These are phyloP conservation scores for Pterocles orientalis DNA, from an alignment of 2,113 vertebrate genomes.

Conservation along the genomic window DNA sequence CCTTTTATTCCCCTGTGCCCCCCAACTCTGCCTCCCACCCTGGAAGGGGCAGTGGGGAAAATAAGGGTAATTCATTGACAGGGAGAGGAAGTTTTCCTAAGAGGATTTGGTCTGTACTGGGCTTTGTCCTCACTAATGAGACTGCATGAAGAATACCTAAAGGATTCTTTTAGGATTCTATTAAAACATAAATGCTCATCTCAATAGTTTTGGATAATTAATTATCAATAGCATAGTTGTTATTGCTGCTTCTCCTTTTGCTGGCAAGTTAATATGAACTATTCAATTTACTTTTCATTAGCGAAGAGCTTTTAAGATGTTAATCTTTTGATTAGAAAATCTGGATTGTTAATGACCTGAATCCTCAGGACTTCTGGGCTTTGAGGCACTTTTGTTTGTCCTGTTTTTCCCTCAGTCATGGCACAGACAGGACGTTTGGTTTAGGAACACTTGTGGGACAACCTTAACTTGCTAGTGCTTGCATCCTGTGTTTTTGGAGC, in stretches of 20 bases:
- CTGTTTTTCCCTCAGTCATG: neutral
- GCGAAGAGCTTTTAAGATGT: slow-evolving; percentile 18
- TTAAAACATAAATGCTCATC: slow-evolving; percentile 18
- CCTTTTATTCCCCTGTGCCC: neutral
- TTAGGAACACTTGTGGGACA: neutral
- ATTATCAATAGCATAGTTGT: neutral
- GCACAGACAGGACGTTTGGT: neutral
- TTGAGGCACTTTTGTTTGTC: neutral
- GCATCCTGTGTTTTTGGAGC: neutral
- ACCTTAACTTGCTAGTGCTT: neutral
- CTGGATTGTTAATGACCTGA: slow-evolving; percentile 21
- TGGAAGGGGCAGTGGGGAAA: neutral
- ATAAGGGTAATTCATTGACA: neutral
- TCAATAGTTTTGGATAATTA: neutral
- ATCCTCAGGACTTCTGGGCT: neutral
- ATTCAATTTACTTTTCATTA: neutral
- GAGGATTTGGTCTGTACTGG: slow-evolving; percentile 16
- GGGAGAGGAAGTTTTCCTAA: neutral
- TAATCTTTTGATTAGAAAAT: slow-evolving; percentile 51
- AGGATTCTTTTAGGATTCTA: neutral
- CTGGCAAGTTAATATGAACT: neutral
- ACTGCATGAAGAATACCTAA: neutral
- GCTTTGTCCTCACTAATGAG: neutral
- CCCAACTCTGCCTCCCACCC: accelerated
- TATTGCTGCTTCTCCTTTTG: neutral